A percentile compares a stretch with the other conserved stretches of the same genome.
phyloP scores from a whole-genome alignment of 2,113 vertebrate species.

The Piprites chloris region DNA sequence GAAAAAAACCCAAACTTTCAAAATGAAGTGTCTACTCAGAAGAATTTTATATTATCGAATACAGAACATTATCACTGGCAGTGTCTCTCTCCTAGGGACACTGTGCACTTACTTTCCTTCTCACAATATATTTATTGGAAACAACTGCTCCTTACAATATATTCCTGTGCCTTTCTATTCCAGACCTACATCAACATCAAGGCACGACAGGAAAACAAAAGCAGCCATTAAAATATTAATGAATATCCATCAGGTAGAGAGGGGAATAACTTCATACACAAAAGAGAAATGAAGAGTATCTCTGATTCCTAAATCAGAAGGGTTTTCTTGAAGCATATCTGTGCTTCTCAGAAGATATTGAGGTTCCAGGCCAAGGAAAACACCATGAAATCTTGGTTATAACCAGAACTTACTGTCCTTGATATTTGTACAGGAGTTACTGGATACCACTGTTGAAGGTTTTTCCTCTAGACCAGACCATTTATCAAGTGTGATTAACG shows the following conservation, averaged over 20 bases:
- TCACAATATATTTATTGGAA: neutral
- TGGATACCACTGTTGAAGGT: neutral
- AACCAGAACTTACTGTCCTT: neutral
- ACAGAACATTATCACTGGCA: neutral
- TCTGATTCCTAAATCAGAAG: neutral
- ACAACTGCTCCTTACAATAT: neutral
- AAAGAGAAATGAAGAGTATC: neutral
- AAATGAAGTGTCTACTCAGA: neutral
- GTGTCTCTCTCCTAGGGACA: neutral
- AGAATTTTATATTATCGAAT: neutral
- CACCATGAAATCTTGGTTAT: neutral
- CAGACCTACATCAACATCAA: neutral
- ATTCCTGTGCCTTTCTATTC: neutral
- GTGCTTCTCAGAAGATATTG: neutral
- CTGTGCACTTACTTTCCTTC: neutral
- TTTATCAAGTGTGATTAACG: constrained; percentile 61
- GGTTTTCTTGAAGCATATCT: neutral
- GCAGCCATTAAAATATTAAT: neutral
- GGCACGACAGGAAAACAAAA: neutral
- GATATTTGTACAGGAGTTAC: neutral
- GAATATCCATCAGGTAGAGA: neutral
- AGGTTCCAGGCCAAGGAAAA: neutral
- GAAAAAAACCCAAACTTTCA: neutral
- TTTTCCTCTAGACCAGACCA: constrained; percentile 29
- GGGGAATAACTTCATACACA: neutral